Evolutionary conservation across 2,888 invertebrate genomes (phyloP).

Genomic region (Aradus depressus): DNA sequence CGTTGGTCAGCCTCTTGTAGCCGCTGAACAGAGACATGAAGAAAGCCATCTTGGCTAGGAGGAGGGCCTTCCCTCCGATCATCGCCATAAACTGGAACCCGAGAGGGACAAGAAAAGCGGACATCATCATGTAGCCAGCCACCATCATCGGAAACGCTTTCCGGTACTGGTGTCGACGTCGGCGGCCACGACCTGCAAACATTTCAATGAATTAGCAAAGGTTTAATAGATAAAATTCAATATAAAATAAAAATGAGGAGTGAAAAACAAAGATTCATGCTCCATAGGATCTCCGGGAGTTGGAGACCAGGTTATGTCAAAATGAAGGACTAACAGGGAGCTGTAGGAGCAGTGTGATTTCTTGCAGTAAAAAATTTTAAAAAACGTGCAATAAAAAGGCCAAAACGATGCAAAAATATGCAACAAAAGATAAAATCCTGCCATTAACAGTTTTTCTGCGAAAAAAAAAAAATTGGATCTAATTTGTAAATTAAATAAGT

Average conservation of each 20-base stretch:
- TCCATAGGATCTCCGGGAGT: neutral
- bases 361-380: no score
- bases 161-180: slow-evolving; percentile 45
- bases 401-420: no score
- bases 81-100: slow-evolving; percentile 76
- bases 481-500: no score
- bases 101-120: slow-evolving; percentile 65
- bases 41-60: slow-evolving; percentile 70
- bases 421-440: no score
- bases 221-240: no score
- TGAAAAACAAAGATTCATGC: neutral
- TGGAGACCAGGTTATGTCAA: neutral
- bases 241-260: neutral
- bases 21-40: slow-evolving; percentile 50
- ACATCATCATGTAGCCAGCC: slow-evolving; percentile 64
- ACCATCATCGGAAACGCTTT: slow-evolving; percentile 63
- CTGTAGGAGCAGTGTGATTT: no score
- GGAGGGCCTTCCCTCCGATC: slow-evolving; percentile 65
- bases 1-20: slow-evolving; percentile 24
- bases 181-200: slow-evolving; percentile 8
- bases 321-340: neutral
- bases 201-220: neutral
- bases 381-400: no score
- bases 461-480: no score
- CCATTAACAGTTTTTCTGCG: no score